Evolutionary conservation across 2,888 invertebrate genomes (phyloP), one percentile per base, ranked within the genome.

Genomic region (Vannuccia rotundouncinata): DNA sequence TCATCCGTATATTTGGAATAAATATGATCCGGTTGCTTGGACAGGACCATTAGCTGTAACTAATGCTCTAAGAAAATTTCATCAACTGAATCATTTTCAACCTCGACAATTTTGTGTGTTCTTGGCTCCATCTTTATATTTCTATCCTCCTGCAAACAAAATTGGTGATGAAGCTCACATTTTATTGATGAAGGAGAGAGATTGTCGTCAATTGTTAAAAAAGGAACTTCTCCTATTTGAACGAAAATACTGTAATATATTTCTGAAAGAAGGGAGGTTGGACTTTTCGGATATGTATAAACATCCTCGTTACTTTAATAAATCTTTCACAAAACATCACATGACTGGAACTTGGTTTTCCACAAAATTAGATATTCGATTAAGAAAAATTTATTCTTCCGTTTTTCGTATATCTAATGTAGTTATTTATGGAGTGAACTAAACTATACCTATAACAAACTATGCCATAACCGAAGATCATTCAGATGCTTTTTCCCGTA

Each of bases 271-370:
- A n/a, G n/a, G n/a, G n/a, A n/a, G n/a, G n/a, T n/a, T n/a, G n/a
- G n/a, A n/a, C n/a, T n/a, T n/a, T n/a, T 66, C 66, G 22, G 66
- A 66, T 27, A 2, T 27, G 2, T 22, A n/a, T 2, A 5, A 22
- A 13, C 66, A 66, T 22, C 66, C 66, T 2, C 10, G 66, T n/a
- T 2, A 66, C 22, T 66, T 66, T 27, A n/a, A 66, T 66, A 27
- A 22, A 66, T n/a, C 10, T 2, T 66, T 66, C 22, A 22, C 66
- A 2, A 2, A 2, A 22, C 66, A 66, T 66, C 66, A 66, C 22
- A 66, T 66, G 66, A 66, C 25, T 2, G 66, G 66, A 66, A 66
- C 66, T 2, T 66, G 66, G 66, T 66, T n/a, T 22, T 27, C n/a
- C n/a, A n/a, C n/a, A n/a, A n/a, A n/a, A n/a, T n/a, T n/a, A n/a